Evolutionary conservation across 2,113 vertebrate genomes (phyloP), one percentile per base, ranked within the genome.

Genomic region (Anhinga anhinga): DNA sequence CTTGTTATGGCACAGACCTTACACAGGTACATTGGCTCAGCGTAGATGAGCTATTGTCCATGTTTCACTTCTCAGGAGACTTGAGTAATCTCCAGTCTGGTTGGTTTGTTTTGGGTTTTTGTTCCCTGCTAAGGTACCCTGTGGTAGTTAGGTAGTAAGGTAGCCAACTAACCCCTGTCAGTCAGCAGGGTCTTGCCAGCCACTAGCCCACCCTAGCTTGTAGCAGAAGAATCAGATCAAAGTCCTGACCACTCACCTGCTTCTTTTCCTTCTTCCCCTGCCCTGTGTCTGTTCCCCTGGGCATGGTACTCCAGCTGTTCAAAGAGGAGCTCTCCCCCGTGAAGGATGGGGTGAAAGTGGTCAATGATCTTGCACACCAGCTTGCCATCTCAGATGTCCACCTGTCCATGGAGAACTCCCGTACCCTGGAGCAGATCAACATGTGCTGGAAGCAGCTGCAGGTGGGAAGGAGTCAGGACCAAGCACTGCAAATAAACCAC

Each of bases 361-460:
- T 99, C 80, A 99, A 99, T 91, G 99, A 99, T 88, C 98, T 99
- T 63, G 99, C 99, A 3, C 99, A 99, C 97, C 99, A 99, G 95
- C 98, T 99, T 86, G 99, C 99, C 47, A 99, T 99, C 96, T 99
- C 99, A 2, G 99, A 99, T 83, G 99, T 99, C 34, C 99, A 99
- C 87, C 98, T 99, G 89, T 99, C 99, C 84, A 98, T 99, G 99
- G 99, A 99, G 82, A 99, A 99, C 49, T 99, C 99, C 29, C 98
- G 98, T 2, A 95, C 98, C 73, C 98, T 99, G 97, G 99, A 99
- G 95, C 99, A 99, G 95, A 99, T 99, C 96, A 99, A 99, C 96
- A 98, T 95, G 25, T 98, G 98, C 70, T 99, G 99, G 99, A 99
- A 99, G 95, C 98, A 99, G 94, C 98, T 99, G 66, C 99, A 99